Evolutionary conservation across 2,888 invertebrate species (phyloP).

Genomic region (Habrosyne pyritoides): DNA sequence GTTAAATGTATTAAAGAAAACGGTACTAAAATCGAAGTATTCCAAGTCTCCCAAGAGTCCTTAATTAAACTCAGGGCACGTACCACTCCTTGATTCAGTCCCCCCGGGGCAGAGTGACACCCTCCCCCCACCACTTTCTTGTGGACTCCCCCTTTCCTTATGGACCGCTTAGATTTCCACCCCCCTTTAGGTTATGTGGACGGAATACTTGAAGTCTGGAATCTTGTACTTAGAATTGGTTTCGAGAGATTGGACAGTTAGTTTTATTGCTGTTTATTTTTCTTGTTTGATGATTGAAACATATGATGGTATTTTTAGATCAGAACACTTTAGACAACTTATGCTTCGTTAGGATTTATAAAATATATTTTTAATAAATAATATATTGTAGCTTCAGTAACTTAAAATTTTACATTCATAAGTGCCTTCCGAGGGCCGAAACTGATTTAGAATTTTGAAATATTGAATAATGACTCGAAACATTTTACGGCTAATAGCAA

Average conservation of each 20-base stretch:
- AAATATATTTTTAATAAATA: no score
- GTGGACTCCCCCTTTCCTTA: slow-evolving; percentile 67
- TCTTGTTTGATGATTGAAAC: slow-evolving; percentile 24
- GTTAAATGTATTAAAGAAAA: slow-evolving; percentile 67
- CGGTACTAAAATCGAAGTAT: slow-evolving; percentile 80
- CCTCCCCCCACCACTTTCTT: slow-evolving; percentile 42
- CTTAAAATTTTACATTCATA: no score
- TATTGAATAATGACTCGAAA: not conserved
- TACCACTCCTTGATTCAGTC: slow-evolving; percentile 82
- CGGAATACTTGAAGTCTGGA: slow-evolving; percentile 79
- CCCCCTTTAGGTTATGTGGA: slow-evolving; percentile 73
- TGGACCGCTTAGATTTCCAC: slow-evolving; percentile 83
- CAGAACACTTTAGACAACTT: not conserved
- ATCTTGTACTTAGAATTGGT: slow-evolving; percentile 80
- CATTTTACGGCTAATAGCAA: not conserved
- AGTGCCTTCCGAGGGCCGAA: no score
- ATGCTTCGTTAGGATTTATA: not conserved
- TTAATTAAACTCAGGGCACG: slow-evolving; percentile 82
- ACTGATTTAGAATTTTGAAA: not conserved
- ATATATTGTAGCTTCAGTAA: no score
- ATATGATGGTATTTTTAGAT: slow-evolving; percentile 10
- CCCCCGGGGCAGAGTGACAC: slow-evolving; percentile 57
- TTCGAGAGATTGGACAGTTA: slow-evolving; percentile 75
- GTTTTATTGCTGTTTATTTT: slow-evolving; percentile 59
- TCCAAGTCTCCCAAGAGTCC: slow-evolving; percentile 70